Evolutionary conservation across 2,113 vertebrate genomes (phyloP).

Genomic region (Hepsetus odoe): DNA sequence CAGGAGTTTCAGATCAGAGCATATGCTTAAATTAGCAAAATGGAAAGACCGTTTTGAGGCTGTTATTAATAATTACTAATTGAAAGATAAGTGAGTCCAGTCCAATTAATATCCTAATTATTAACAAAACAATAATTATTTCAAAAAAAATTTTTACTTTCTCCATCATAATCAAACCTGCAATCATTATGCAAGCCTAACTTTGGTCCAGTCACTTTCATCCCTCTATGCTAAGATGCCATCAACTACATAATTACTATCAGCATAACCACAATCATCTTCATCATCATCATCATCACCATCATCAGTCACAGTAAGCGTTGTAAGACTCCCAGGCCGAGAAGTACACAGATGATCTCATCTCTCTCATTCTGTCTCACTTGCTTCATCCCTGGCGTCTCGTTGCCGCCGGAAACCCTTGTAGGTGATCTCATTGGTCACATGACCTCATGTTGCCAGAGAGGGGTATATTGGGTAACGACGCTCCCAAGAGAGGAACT

Average conservation of each 20-base stretch:
- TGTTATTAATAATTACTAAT: no score
- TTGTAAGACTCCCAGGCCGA: slow-evolving; percentile 11
- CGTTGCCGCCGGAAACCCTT: slow-evolving; percentile 49
- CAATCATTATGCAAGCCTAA: neutral
- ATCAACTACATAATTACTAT: slow-evolving; percentile 28
- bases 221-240: neutral
- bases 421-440: slow-evolving; percentile 64
- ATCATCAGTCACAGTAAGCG: slow-evolving; percentile 30
- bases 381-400: slow-evolving; percentile 43
- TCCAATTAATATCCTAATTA: no score
- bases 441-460: slow-evolving; percentile 54
- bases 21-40: no score
- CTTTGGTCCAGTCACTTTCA: neutral
- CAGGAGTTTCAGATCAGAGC: no score
- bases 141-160: no score
- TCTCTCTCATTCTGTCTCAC: slow-evolving; percentile 14
- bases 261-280: neutral
- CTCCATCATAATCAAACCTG: slow-evolving; percentile 40
- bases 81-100: no score
- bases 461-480: slow-evolving; percentile 63
- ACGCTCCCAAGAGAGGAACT: slow-evolving; percentile 55
- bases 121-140: no score
- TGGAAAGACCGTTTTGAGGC: no score
- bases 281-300: slow-evolving; percentile 10
- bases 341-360: slow-evolving; percentile 45